Base-by-base conservation (phyloP, 2,797 vertebrate species). In the Melanotaenia pygmaea region DNA sequence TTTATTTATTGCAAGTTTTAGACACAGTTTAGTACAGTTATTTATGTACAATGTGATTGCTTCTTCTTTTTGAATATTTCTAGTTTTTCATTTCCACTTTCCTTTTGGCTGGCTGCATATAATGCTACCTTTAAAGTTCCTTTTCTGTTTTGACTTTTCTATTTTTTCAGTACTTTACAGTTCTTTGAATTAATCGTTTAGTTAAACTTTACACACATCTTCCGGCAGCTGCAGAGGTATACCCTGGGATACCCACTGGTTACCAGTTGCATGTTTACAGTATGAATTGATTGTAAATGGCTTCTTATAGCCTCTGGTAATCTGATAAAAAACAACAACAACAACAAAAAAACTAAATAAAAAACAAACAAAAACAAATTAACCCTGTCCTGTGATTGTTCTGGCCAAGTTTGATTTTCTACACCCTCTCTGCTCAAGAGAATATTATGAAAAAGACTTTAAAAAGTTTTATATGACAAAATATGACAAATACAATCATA, bases 381-480 rank as follows among this genome's bases (percentile, higher is more conserved):
- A 64, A 65, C 47, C 30, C 59, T 35, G 2, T 43, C 24, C 59
- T 35, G 4, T 35, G 47, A 12, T 53, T 60, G 51, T 38, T 30
- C 11, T 43, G 16, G 20, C 28, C 24, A 7, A 3, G 1, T 59
- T 22, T n/a, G 32, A 70, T 43, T 63, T 67, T 30, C 51, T 13
- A 12, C 11, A 14, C 12, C 9, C 51, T 11, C 24, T 53, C 22
- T 24, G 22, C 51, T 53, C 1, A 53, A 3, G 7, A 50, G 5
- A n/a, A 50, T 50, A 9, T 50, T 22, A n/a, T 45, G 1, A 67
- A 60, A 60, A 65, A 69, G 24, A 24, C 56, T 32, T n/a, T 34
- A 37, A 28, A 43, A 47, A 9, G 28, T 53, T 16, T 35, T 2
- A 74, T 62, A 13, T 47, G 20, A 26, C 20, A 12, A 34, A 10